Conservation (phyloP, 2,888 invertebrate genomes). For the Nemotelus nigrinus region DNA sequence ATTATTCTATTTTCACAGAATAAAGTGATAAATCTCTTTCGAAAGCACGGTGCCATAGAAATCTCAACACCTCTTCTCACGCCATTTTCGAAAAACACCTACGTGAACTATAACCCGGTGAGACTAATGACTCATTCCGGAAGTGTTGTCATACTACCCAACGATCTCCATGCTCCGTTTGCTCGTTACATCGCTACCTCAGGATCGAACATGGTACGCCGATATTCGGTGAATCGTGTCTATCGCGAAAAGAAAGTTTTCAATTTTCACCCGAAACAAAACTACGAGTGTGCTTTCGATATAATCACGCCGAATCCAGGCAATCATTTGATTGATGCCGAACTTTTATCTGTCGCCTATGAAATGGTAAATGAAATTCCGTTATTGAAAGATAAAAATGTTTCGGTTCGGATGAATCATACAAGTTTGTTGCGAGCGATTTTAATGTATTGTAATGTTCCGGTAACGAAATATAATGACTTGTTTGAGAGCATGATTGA, state of each 20-base stretch:
- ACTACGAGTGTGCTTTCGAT: constrained; percentile 92
- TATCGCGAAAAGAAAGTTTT: constrained; percentile 81
- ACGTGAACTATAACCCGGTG: constrained; percentile 66
- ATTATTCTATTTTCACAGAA: constrained; percentile 46
- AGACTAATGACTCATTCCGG: constrained; percentile 89
- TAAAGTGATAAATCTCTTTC: constrained; percentile 71
- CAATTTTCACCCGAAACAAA: constrained; percentile 89
- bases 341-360: constrained; percentile 80
- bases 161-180: constrained; percentile 84
- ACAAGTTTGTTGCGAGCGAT: constrained; percentile 79
- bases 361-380: constrained; percentile 79
- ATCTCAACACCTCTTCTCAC: constrained; percentile 83
- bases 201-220: constrained; percentile 78
- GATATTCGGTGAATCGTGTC: constrained; percentile 88
- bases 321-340: constrained; percentile 85
- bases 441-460: constrained; percentile 82
- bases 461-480: constrained; percentile 70
- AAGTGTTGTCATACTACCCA: constrained; percentile 83
- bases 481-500: constrained; percentile 60
- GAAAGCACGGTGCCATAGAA: constrained; percentile 81
- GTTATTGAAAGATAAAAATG: constrained; percentile 71
- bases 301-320: constrained; percentile 82
- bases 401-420: constrained; percentile 81
- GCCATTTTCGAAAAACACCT: constrained; percentile 72
- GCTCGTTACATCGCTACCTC: constrained; percentile 85